Evolutionary conservation across 2,797 vertebrate species (phyloP), one percentile per base, ranked within the genome.

Genomic region (Synaphobranchus kaupii): DNA sequence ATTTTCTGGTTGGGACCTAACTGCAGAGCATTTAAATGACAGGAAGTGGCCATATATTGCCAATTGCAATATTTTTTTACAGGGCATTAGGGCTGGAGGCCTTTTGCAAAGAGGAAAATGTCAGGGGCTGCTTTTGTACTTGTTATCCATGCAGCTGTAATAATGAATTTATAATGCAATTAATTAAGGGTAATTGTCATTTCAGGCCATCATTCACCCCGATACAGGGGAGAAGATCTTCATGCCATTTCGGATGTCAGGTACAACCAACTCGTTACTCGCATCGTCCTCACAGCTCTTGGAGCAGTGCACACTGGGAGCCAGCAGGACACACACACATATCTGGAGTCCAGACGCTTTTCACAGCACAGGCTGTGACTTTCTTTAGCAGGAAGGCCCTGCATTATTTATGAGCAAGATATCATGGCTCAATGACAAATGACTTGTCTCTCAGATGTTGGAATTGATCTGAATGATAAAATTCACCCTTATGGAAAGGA

Each of bases 161-260:
- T 47, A 47, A 78, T 78, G 4, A 20, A 44, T 47, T 5, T 17
- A 47, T 78, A 78, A 22, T 20, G 73, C 6, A 44, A 71, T 71
- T 89, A 85, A 87, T 88, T 89, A 90, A 83, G 85, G 87, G 73
- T n/a, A n/a, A 50, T 44, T 76, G 28, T 76, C 39, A 76, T 92
- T 93, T 1, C 94, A 99, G 98, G 98, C 98, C 91, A 97, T 99
- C 94, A 96, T 99, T 92, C 98, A 99, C 88, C 97, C 98, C 0
- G 98, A 99, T 90, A 98, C 98, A 0, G 97, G 97, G 39, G 97
- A 99, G 95, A 98, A 98, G 95, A 97, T 99, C 95, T 95, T 97
- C 95, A 99, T 99, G 98, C 97, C 98, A 88, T 99, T 99, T 96
- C 95, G 97, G 80, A 99, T 99, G 98, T 99, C 98, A 97, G 98